A percentile compares a stretch with the other conserved stretches of the same genome.
phyloP scores from a whole-genome alignment of 2,113 vertebrate genomes.

The Rana temporaria region DNA sequence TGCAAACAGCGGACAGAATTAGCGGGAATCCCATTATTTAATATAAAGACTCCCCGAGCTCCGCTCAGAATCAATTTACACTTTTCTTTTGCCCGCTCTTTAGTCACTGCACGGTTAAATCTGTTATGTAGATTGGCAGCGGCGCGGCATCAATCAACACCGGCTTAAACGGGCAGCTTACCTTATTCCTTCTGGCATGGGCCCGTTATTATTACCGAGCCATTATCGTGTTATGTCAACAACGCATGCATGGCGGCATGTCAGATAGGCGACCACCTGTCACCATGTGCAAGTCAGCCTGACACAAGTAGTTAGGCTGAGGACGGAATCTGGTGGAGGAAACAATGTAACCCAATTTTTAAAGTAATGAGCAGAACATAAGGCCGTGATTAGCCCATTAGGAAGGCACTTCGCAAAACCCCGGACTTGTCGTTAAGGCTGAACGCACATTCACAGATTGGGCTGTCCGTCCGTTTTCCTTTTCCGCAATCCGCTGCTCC shows the following conservation, averaged over 20 bases:
- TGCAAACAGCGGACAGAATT: background rate
- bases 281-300: background rate
- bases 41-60: constrained; percentile 3
- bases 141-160: constrained; percentile 11
- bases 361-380: too few species aligned
- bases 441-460: too few species aligned
- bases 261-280: background rate
- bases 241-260: too few species aligned
- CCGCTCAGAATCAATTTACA: background rate
- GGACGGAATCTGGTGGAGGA: too few species aligned
- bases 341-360: too few species aligned
- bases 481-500: too few species aligned
- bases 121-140: constrained; percentile 13
- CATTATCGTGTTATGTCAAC: background rate
- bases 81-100: background rate
- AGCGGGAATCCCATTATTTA: background rate
- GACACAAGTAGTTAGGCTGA: too few species aligned
- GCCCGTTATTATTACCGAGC: background rate
- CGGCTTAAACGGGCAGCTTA: background rate
- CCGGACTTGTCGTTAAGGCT: too few species aligned
- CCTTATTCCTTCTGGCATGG: constrained; percentile 9
- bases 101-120: background rate
- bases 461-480: too few species aligned
- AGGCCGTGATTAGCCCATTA: too few species aligned
- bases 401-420: too few species aligned